Base-by-base conservation (phyloP, 2,797 vertebrate genomes). In the Myotis myotis region DNA sequence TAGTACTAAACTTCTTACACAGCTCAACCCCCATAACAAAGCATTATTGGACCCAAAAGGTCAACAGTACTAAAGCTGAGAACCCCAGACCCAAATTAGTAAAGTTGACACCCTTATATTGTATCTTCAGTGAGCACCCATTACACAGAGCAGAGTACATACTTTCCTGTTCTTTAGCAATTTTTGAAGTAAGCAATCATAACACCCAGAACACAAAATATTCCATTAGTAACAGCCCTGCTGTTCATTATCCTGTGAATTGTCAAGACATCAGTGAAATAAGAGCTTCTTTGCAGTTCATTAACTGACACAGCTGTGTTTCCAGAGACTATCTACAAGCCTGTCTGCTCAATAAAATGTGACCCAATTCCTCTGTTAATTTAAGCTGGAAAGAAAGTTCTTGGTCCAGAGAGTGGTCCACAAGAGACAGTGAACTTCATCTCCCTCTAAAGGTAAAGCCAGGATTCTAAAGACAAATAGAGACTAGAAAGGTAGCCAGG, bases 341-440 rank as follows among this genome's bases (percentile, higher is more conserved):
- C 68, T 51, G 20, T 49, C 62, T 1, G 0, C 93, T 96, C 57
- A 96, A 96, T 83, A 94, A 96, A 96, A 89, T 64, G 74, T n/a
- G 86, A 85, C 95, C 23, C 2, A 89, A 93, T 81, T 95, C 86
- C 68, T 90, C 57, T 87, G 36, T 33, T 93, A 95, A 89, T 71
- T 90, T 96, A 89, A 89, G 33, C 49, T 89, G 80, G n/a, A 92
- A 71, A 60, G 55, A 55, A 97, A 91, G 55, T 53, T 97, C 44
- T 96, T 96, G 75, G 20, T 78, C n/a, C 75, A 38, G 95, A 97
- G 91, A 96, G 90, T 28, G 89, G 85, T 94, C n/a, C 38, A 36
- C 30, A 93, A 76, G 70, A 97, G 78, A 96, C 86, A 81, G 60
- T 85, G 12, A 96, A 95, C 62, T 95, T 84, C 22, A 90, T 57